phyloP scores from a whole-genome alignment of 2,797 vertebrate genomes.

The Pseudochromis fuscus region DNA sequence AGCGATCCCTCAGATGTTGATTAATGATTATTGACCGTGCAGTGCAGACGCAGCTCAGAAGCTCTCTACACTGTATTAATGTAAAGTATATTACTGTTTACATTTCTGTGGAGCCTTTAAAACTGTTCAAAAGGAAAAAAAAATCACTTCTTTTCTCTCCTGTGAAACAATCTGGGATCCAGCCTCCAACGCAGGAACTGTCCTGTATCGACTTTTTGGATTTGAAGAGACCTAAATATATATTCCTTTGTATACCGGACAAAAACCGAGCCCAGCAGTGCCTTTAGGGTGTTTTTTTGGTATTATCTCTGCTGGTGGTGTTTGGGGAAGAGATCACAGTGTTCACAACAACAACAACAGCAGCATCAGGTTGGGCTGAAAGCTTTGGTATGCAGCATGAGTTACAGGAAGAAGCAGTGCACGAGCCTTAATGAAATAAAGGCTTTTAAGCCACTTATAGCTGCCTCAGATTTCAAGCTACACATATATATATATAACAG shows the following conservation, averaged over 20 bases:
- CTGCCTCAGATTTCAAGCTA: neutral
- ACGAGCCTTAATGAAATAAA: constrained; percentile 44
- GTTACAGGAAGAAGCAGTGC: constrained; percentile 13
- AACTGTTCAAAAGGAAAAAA: neutral
- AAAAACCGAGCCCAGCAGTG: constrained; percentile 19
- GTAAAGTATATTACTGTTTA: constrained; percentile 3
- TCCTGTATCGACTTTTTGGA: constrained; percentile 48
- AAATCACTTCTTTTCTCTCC: constrained; percentile 22
- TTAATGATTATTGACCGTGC: constrained; percentile 47
- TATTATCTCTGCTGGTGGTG: constrained; percentile 36
- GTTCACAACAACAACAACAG: constrained; percentile 38
- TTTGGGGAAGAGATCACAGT: constrained; percentile 42
- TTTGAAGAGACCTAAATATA: constrained; percentile 49
- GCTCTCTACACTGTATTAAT: neutral
- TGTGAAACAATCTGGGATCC: constrained; percentile 23
- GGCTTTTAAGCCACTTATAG: constrained; percentile 38
- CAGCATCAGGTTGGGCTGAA: constrained; percentile 33
- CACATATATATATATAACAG: neutral
- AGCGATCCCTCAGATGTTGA: constrained; percentile 30
- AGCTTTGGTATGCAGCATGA: constrained; percentile 14
- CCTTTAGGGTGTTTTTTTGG: constrained; percentile 48
- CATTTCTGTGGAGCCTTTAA: neutral
- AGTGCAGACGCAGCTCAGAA: neutral
- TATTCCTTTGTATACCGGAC: constrained; percentile 17
- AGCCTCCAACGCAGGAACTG: constrained; percentile 32